phyloP scores from a whole-genome alignment of 23 tunicate species.

The Ciona savignyi region DNA sequence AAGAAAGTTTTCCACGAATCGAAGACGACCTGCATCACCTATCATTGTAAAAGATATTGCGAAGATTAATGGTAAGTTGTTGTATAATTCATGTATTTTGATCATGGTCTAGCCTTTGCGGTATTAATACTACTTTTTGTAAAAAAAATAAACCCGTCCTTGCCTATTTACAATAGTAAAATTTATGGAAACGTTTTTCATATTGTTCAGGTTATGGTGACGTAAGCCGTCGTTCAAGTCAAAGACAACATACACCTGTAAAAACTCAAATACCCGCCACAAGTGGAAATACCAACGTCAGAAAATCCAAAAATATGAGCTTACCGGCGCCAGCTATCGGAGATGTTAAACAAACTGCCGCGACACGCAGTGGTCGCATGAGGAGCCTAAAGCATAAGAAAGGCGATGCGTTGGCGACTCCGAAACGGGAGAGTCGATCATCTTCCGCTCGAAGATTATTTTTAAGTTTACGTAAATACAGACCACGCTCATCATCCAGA shows the following conservation, averaged over 20 bases:
- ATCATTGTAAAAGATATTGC: slow-evolving; percentile 1
- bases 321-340: neutral
- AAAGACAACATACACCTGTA: neutral
- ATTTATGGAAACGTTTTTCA: no score
- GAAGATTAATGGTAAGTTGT: slow-evolving; percentile 11
- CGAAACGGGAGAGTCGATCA: slow-evolving; percentile 23
- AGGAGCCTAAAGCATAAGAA: slow-evolving; percentile 38
- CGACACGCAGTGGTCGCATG: slow-evolving; percentile 29
- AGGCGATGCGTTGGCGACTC: neutral
- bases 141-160: no score
- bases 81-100: no score
- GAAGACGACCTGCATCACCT: slow-evolving; percentile 5
- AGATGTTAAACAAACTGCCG: neutral
- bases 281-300: no score
- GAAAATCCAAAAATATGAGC: neutral
- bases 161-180: no score
- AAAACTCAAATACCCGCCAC: no score
- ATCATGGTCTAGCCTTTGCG: no score
- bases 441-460: slow-evolving; percentile 70
- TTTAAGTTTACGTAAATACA: slow-evolving; percentile 58
- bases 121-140: no score
- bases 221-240: neutral
- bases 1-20: no score
- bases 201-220: neutral
- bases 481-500: slow-evolving; percentile 64